Evolutionary conservation across 2,888 invertebrate species (phyloP), one percentile per base, ranked within the genome.

Genomic region (Ormyrus rosae): DNA sequence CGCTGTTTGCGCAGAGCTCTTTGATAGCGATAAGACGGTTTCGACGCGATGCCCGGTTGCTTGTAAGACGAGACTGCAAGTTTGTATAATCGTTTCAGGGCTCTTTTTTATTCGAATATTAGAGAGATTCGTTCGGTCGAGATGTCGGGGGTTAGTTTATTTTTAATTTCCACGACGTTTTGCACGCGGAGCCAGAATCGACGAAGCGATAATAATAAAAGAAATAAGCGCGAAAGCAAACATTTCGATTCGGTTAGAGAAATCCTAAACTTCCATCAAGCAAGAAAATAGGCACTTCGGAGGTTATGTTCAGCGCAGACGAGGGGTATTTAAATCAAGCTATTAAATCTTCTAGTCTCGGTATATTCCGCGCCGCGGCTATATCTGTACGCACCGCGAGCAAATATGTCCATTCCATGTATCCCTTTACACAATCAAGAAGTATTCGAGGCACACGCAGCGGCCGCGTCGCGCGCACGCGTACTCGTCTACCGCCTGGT

Each of bases 391-490:
- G 46, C n/a, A 13, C 7, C 55, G n/a, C 56, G 63, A 46, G 69
- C 69, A 64, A 77, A 69, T 69, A 69, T 79, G 74, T 69, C 69
- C 69, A 58, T 69, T 67, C 48, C 70, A 46, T 75, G 70, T 75
- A 80, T 75, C 58, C 74, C 74, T 70, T 68, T 80, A 80, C 60
- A 70, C 75, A 80, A 74, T 80, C 75, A 80, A 80, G 80, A 80
- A 80, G 75, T 80, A 80, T 80, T 80, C 73, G 75, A 64, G 65
- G 58, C 72, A 60, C 10, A 13, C 34, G 34, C 34, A 34, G 34
- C 19, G 19, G 19, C 34, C 34, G 34, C 34, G 2, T 34, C 34
- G 2, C 34, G 34, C 34, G 69, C 64, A 13, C 13, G 55, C 63
- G n/a, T 11, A 46, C 61, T 19, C 51, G 58, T 3, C 34, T 48